These are phyloP conservation scores for Anisognathus igniventris DNA, from an alignment of 2,797 vertebrate species.

Conservation along the genomic window DNA sequence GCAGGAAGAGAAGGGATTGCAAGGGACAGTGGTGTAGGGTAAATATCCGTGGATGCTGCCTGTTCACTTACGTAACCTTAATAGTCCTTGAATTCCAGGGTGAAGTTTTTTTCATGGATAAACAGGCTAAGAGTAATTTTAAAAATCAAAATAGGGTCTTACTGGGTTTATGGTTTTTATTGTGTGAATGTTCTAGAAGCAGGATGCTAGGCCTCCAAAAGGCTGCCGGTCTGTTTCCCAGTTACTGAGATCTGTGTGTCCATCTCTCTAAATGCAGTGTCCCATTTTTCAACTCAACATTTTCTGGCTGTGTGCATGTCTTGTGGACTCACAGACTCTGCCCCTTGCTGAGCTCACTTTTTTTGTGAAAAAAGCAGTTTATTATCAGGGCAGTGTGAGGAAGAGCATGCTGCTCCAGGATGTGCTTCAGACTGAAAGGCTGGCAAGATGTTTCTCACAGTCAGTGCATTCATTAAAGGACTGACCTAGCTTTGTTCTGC, in stretches of 20 bases:
- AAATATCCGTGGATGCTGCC: not conserved
- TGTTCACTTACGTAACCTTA: not conserved
- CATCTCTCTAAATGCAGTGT: not conserved
- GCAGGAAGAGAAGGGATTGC: not conserved
- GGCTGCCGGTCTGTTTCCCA: not conserved
- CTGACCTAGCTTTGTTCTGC: not conserved
- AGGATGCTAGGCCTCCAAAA: not conserved
- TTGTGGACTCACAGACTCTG: not conserved
- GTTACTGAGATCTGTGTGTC: not conserved
- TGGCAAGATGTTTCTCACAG: accelerated
- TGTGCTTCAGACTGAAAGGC: not conserved
- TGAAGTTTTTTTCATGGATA: not conserved
- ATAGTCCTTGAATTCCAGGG: not conserved
- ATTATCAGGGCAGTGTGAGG: not conserved
- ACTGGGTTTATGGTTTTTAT: not conserved
- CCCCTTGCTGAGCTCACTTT: not conserved
- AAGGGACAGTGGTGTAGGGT: not conserved
- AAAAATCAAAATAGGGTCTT: not conserved
- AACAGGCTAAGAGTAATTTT: not conserved
- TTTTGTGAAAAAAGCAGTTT: not conserved
- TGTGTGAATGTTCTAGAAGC: not conserved
- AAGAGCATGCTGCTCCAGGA: not conserved
- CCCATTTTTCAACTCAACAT: not conserved
- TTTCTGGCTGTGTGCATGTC: accelerated
- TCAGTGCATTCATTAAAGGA: not conserved